A percentile compares a stretch with the other conserved stretches of the same genome.
Evolutionary conservation across 2,888 invertebrate species (phyloP).

Genomic region (Timema podura): DNA sequence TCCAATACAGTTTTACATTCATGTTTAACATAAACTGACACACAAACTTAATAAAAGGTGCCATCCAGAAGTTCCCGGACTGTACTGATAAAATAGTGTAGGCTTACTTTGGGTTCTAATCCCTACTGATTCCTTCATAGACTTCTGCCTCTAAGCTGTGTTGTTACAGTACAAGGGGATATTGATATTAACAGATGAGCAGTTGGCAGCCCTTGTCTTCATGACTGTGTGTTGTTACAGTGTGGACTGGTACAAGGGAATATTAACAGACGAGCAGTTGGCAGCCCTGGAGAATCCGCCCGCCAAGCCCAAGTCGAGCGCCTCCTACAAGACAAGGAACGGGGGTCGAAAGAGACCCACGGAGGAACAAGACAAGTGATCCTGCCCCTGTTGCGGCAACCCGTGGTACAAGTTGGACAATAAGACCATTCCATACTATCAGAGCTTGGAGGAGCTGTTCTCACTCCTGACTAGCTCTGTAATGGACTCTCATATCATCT

Average conservation of each 20-base stretch:
- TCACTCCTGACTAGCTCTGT: too few species aligned
- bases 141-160: background rate
- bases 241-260: constrained; percentile 85
- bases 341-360: constrained; percentile 18
- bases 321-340: constrained; percentile 23
- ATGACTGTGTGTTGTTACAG: constrained; percentile 48
- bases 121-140: too few species aligned
- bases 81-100: too few species aligned
- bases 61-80: too few species aligned
- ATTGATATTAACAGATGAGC: constrained; percentile 71
- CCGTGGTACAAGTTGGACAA: too few species aligned
- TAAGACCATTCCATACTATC: too few species aligned
- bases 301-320: constrained; percentile 43
- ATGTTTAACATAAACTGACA: too few species aligned
- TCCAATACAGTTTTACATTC: too few species aligned
- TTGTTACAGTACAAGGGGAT: constrained; percentile 75
- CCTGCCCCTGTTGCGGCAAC: background rate
- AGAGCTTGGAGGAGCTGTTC: too few species aligned
- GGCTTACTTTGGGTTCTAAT: too few species aligned
- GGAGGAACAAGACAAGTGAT: background rate
- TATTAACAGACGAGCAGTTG: constrained; percentile 73
- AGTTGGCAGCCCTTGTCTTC: constrained; percentile 64
- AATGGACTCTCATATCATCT: too few species aligned
- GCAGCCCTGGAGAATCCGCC: constrained; percentile 78
- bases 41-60: too few species aligned